phyloP scores from a whole-genome alignment of 1,140 invertebrate species.

The Dreissena rostriformis region DNA sequence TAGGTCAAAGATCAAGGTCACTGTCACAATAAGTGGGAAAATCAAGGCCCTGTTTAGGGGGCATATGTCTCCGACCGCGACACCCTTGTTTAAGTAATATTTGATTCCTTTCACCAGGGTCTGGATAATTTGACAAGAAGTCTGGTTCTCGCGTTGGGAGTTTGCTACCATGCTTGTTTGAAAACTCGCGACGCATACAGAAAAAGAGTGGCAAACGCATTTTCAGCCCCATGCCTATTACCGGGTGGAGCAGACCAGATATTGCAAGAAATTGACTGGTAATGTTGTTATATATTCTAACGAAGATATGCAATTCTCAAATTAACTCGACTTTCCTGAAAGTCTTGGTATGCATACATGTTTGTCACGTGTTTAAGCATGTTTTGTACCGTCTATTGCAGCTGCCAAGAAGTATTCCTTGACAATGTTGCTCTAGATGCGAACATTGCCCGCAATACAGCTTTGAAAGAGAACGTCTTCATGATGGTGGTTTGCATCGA shows the following conservation, averaged over 20 bases:
- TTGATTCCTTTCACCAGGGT: background rate
- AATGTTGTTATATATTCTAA: background rate
- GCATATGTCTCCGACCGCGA: too few relatives aligned
- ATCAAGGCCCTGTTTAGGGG: too few relatives aligned
- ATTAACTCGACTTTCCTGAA: too few relatives aligned
- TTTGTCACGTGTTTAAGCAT: too few relatives aligned
- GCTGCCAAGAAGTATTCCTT: constrained; percentile 76
- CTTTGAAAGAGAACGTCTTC: constrained; percentile 78
- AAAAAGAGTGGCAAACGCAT: constrained; percentile 52
- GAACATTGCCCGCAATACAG: constrained; percentile 77
- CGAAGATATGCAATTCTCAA: too few relatives aligned
- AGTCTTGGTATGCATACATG: too few relatives aligned
- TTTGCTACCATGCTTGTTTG: constrained; percentile 76
- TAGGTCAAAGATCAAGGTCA: too few relatives aligned
- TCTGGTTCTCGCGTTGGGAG: constrained; percentile 70
- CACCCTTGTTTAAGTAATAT: too few relatives aligned
- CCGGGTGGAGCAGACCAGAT: constrained; percentile 55
- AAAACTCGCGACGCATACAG: constrained; percentile 65
- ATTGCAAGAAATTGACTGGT: constrained; percentile 55
- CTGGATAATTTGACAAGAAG: constrained; percentile 57
- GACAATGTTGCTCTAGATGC: constrained; percentile 68
- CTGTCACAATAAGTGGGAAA: too few relatives aligned
- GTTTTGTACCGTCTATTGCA: constrained; percentile 13
- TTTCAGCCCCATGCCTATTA: constrained; percentile 55
- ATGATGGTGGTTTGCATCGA: constrained; percentile 78